phyloP scores from a whole-genome alignment of 92 coral and sea anemone species.

The Parazoanthus darwini region DNA sequence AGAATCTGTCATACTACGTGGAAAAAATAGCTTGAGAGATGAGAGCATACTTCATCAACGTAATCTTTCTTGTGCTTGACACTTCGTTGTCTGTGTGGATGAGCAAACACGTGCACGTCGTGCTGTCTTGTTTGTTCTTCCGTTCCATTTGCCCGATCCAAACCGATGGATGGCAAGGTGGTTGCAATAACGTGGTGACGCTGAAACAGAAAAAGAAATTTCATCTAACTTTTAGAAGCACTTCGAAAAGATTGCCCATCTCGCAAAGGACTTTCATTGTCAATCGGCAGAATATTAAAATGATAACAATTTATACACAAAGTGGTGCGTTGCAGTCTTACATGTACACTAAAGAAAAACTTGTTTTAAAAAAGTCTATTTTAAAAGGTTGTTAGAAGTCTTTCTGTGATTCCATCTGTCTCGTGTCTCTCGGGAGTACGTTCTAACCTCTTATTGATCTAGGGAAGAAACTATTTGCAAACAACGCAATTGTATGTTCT shows the following conservation, averaged over 20 bases:
- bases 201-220: conserved; percentile 19
- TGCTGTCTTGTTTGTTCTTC: conserved; percentile 38
- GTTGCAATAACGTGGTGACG: conserved; percentile 74
- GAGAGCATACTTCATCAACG: conserved; percentile 25
- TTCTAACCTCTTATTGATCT: too few relatives aligned
- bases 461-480: too few relatives aligned
- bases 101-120: conserved; percentile 84
- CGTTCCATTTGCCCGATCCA: conserved; percentile 40
- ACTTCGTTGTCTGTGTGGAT: conserved; percentile 46
- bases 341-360: neutral
- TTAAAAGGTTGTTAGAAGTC: too few relatives aligned
- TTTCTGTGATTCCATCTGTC: too few relatives aligned
- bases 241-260: neutral
- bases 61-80: neutral
- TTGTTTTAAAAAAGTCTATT: too few relatives aligned
- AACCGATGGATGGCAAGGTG: conserved; percentile 68
- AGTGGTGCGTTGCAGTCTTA: too few relatives aligned
- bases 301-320: too few relatives aligned
- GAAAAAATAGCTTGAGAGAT: neutral
- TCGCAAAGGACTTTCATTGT: too few relatives aligned
- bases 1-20: neutral
- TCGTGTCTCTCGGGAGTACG: too few relatives aligned
- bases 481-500: too few relatives aligned
- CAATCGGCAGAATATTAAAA: too few relatives aligned
- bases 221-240: neutral